Base-by-base conservation (phyloP, 2,888 invertebrate species). In the Chesias legatella region DNA sequence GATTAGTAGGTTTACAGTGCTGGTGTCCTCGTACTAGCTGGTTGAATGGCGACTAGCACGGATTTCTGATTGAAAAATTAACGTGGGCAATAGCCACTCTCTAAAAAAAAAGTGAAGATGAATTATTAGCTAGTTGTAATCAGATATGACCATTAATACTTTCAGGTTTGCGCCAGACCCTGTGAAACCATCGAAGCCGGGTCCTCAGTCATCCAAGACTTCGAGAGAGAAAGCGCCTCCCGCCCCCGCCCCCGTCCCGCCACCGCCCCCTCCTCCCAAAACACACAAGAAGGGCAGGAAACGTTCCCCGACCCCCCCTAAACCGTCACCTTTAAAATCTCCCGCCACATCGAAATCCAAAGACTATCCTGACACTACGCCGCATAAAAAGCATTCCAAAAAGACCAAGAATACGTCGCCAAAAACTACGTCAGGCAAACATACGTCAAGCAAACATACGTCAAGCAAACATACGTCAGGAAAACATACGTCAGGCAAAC, bases 201-300 rank as follows among this genome's bases (percentile, higher is more conserved):
- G 48, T 0, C 48, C 48, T 4, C 48, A 41, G 17, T 48, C 45
- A 1, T 25, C 38, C 0, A 46, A 43, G 35, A 8, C 11, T 6
- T 1, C 24, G 6, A 49, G 26, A 27, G 30, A 30, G 8, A 20
- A 22, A 28, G 0, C 8, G 22, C 8, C 11, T 22, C 0, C 29
- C 10, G 13, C 13, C 13, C 13, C 5, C 13, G 5, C 13, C 13
- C 2, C 2, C 13, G n/a, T 17, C 13, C 13, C 13, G n/a, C n/a
- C n/a, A n/a, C 5, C 13, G 5, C 13, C 13, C 13, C 13, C 13
- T 17, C 13, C 13, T 5, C 2, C 13, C 3, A 17, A 5, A 17
- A 3, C 13, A 17, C 5, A 33, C 6, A 36, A 22, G 26, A 29
- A 36, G 6, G 33, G 25, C 1, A 6, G 1, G 4, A 36, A 36